A percentile compares a stretch with the other conserved stretches of the same genome.
Evolutionary conservation across 2,113 vertebrate genomes (phyloP).

Genomic region (Coturnix japonica): DNA sequence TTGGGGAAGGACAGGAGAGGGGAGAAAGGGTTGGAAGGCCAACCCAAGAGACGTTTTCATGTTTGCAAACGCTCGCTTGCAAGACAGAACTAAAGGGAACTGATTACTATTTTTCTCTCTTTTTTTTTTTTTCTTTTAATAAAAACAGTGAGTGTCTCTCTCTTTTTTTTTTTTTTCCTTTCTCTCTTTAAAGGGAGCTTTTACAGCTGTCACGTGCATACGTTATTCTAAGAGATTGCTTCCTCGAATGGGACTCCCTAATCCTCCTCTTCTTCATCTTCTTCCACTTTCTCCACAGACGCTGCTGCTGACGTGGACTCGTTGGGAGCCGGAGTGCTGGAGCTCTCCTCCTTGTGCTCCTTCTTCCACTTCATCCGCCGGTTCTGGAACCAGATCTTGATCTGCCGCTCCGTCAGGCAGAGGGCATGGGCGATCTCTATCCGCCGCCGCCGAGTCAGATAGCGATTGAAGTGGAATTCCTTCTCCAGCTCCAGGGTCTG

Average conservation of each 20-base stretch:
- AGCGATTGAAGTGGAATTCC: slow-evolving; percentile 93
- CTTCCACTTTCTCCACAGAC: slow-evolving; percentile 73
- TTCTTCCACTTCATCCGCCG: slow-evolving; percentile 96
- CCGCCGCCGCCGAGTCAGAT: slow-evolving; percentile 88
- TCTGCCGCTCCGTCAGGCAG: slow-evolving; percentile 89
- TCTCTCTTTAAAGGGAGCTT: slow-evolving; percentile 63
- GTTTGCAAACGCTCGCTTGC: slow-evolving; percentile 24
- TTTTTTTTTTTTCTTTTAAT: neutral
- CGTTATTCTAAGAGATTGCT: slow-evolving; percentile 46
- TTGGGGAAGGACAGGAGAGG: neutral
- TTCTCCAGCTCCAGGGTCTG: slow-evolving; percentile 94
- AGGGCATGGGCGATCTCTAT: slow-evolving; percentile 89
- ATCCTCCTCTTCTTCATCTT: slow-evolving; percentile 78
- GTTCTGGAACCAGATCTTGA: slow-evolving; percentile 96
- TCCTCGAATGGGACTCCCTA: slow-evolving; percentile 42
- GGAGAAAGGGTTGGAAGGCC: slow-evolving; percentile 17
- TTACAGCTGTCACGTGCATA: slow-evolving; percentile 73
- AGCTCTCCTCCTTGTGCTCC: slow-evolving; percentile 83
- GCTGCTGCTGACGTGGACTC: slow-evolving; percentile 67
- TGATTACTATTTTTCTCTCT: neutral
- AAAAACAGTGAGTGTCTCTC: slow-evolving; percentile 11
- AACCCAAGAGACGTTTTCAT: neutral
- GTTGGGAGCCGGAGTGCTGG: slow-evolving; percentile 51
- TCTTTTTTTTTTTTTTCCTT: neutral
- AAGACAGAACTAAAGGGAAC: slow-evolving; percentile 31